A percentile compares a stretch with the other conserved stretches of the same genome.
Evolutionary conservation across 1,140 invertebrate genomes (phyloP).

Genomic region (Probaryconus sp.): DNA sequence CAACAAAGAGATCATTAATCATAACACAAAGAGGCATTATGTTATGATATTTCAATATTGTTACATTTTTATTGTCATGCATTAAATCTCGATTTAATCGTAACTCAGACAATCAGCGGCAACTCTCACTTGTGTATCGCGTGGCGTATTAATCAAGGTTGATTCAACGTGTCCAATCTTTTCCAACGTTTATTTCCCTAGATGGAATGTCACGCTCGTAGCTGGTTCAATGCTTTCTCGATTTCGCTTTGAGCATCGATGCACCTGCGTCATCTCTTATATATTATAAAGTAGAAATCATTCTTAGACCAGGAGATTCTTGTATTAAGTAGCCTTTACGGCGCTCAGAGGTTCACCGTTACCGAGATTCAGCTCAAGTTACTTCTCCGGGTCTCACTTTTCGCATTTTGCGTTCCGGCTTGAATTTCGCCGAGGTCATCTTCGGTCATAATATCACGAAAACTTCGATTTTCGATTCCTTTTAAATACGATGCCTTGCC

Average conservation of each 20-base stretch:
- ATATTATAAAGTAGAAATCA: constrained; percentile 42
- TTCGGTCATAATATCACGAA: background rate
- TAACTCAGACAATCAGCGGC: background rate
- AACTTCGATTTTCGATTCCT: constrained; percentile 12
- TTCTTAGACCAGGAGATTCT: constrained; percentile 8
- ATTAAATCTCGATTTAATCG: constrained; percentile 6
- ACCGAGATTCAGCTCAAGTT: constrained; percentile 9
- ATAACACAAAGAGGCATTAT: no score
- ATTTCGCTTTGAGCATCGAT: constrained; percentile 34
- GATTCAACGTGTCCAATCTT: constrained; percentile 30
- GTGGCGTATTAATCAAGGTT: constrained; percentile 14
- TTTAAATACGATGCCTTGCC: background rate
- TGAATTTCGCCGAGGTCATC: constrained; percentile 3
- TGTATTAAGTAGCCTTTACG: constrained; percentile 5
- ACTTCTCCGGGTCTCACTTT: constrained; percentile 5
- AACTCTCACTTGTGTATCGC: constrained; percentile 19
- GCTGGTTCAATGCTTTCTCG: constrained; percentile 40
- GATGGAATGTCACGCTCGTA: constrained; percentile 36
- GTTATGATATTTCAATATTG: no score
- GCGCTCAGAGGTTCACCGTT: constrained; percentile 19
- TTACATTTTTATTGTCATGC: background rate
- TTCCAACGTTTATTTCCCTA: constrained; percentile 4
- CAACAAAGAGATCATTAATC: no score
- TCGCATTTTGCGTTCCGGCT: background rate
- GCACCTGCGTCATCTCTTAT: constrained; percentile 22